Percentiles rank a stretch among this genome's conserved stretches.
Evolutionary conservation across 2,888 invertebrate genomes (phyloP).

Genomic region (Odontomyia ornata): DNA sequence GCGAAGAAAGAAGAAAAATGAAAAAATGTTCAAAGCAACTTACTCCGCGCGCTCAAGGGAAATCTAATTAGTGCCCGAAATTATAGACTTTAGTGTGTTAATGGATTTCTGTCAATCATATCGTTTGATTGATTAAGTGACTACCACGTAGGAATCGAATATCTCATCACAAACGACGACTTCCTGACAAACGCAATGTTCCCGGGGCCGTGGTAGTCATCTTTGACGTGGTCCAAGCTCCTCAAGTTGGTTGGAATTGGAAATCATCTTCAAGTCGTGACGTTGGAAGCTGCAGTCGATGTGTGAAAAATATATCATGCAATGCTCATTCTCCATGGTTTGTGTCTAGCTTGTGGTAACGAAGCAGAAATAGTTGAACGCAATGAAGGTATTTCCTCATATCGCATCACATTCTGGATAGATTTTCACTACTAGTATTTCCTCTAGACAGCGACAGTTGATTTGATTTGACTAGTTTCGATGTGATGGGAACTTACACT

Average conservation of each 20-base stretch:
- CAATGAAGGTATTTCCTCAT: slow-evolving; percentile 1
- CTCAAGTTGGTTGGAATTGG: not conserved
- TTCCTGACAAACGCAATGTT: slow-evolving; percentile 36
- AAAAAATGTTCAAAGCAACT: slow-evolving; percentile 17
- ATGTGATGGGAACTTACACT: not conserved
- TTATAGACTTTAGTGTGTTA: slow-evolving; percentile 43
- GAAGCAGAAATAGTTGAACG: not conserved
- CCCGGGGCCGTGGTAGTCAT: not conserved
- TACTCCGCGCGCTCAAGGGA: slow-evolving; percentile 9
- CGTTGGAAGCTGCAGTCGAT: not conserved
- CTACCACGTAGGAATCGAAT: slow-evolving; percentile 39
- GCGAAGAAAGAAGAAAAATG: not conserved
- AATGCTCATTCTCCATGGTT: not conserved
- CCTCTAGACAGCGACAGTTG: not conserved
- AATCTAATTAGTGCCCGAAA: slow-evolving; percentile 44
- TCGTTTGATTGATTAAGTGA: slow-evolving; percentile 44
- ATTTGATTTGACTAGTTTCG: not conserved
- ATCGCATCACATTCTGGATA: not conserved
- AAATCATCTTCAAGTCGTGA: not conserved
- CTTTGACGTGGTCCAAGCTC: not conserved
- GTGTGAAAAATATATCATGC: slow-evolving; percentile 3
- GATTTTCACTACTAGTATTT: not conserved
- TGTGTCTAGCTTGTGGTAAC: not conserved
- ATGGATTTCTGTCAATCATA: slow-evolving; percentile 45
- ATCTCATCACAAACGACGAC: slow-evolving; percentile 34